phyloP scores from a whole-genome alignment of 1,140 invertebrate genomes.

The Liolophura sinensis region DNA sequence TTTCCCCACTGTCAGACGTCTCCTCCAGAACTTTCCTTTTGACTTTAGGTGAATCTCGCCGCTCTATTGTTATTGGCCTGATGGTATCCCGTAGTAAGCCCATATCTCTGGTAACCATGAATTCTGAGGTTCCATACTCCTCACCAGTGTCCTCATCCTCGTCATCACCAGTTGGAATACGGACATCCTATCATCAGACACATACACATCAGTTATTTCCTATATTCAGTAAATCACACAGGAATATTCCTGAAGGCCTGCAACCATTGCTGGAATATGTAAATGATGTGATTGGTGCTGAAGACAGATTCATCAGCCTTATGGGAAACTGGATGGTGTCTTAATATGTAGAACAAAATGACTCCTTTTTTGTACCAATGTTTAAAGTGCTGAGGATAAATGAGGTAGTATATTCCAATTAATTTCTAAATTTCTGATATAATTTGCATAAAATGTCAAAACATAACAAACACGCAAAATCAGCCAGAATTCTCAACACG shows the following conservation, averaged over 20 bases:
- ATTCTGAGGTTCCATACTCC: constrained; percentile 32
- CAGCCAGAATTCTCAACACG: too few species aligned
- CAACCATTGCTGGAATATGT: background rate
- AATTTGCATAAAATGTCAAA: too few species aligned
- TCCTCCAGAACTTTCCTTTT: constrained; percentile 26
- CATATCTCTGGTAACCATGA: constrained; percentile 42
- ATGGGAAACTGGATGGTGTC: background rate
- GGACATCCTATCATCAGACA: constrained; percentile 5
- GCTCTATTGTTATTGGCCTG: constrained; percentile 9
- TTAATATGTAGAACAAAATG: background rate
- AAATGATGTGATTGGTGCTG: background rate
- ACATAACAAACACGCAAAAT: too few species aligned
- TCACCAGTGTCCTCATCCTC: constrained; percentile 22
- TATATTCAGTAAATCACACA: background rate
- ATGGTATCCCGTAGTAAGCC: constrained; percentile 23
- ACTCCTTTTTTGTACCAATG: too few species aligned
- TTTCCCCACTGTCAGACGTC: constrained; percentile 15
- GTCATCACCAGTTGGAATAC: constrained; percentile 35
- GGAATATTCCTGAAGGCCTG: too few species aligned
- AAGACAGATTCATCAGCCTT: background rate
- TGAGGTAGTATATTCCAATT: too few species aligned
- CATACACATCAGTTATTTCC: background rate
- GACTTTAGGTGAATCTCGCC: constrained; percentile 28
- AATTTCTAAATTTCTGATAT: too few species aligned
- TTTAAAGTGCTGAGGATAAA: too few species aligned